Base-by-base conservation (phyloP, 2,797 vertebrate genomes). In the Labeo calbasu region DNA sequence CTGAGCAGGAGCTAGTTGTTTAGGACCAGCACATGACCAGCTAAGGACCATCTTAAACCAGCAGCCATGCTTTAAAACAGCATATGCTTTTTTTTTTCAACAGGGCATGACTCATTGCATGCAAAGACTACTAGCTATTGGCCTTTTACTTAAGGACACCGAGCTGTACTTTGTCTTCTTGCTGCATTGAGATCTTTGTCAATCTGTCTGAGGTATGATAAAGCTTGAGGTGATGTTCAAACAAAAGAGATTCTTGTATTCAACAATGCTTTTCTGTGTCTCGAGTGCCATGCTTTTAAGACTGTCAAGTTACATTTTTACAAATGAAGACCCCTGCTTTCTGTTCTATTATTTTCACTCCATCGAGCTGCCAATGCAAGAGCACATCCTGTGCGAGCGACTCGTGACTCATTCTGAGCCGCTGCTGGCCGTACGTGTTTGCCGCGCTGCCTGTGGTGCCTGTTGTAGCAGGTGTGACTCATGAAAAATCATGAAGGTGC, bases 381-480 rank as follows among this genome's bases (percentile, higher is more conserved):
- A 75, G 28, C 32, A 14, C 17, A 40, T 55, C 48, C 25, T 32
- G 50, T 53, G 48, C 12, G n/a, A 15, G 1, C 46, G 46, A 14
- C 46, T 51, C 8, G 14, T 17, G 23, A 51, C 48, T 51, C 70
- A 12, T 15, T 72, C 46, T 51, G 21, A 0, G 11, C 21, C 10
- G 55, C 55, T n/a, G 21, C 55, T 32, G 63, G 17, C 13, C 1
- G 63, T 36, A 19, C 17, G 63, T 4, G 65, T 66, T 9, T 17
- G 8, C 10, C 1, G 19, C 17, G 66, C 32, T 12, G 19, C 11
- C 40, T 23, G 32, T 55, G 19, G 53, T 68, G 36, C 10, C 32
- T 13, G 43, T 15, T 28, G 69, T 8, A 71, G 51, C 72, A 75
- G 50, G 72, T 75, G 72, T 55, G 51, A 55, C 51, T 55, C 71